These are phyloP conservation scores for Allacma fusca DNA, from an alignment of 2,888 invertebrate genomes.

Conservation along the genomic window DNA sequence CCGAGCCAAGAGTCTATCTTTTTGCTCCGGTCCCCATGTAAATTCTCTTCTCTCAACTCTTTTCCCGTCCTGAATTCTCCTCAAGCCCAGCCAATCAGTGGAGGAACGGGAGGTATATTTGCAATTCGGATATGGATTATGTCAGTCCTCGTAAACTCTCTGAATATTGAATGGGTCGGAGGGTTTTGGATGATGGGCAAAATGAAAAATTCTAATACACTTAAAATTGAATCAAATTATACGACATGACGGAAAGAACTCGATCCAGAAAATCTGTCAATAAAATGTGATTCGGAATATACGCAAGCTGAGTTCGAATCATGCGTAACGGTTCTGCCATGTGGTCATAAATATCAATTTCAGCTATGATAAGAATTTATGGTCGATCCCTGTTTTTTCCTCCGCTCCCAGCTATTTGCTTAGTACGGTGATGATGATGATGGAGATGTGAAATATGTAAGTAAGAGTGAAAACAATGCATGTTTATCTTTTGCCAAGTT, in stretches of 20 bases:
- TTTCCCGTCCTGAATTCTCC: slow-evolving; percentile 6
- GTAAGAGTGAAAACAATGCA: background rate
- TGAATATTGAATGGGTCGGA: background rate
- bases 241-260: background rate
- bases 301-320: background rate
- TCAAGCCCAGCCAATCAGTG: background rate
- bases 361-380: slow-evolving; percentile 2
- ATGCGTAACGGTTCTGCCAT: background rate
- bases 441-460: slow-evolving; percentile 9
- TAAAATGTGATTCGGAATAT: background rate
- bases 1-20: background rate
- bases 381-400: background rate
- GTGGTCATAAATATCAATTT: background rate
- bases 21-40: no score
- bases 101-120: slow-evolving; percentile 1
- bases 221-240: slow-evolving; percentile 6
- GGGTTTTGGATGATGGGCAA: no score
- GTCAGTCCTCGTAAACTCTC: background rate
- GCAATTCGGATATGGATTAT: background rate
- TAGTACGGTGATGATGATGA: background rate
- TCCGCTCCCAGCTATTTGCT: background rate
- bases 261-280: background rate
- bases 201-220: background rate
- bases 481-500: background rate
- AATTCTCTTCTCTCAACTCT: no score